These are phyloP conservation scores for Lonchura striata DNA, from an alignment of 2,113 vertebrate genomes.

Conservation along the genomic window DNA sequence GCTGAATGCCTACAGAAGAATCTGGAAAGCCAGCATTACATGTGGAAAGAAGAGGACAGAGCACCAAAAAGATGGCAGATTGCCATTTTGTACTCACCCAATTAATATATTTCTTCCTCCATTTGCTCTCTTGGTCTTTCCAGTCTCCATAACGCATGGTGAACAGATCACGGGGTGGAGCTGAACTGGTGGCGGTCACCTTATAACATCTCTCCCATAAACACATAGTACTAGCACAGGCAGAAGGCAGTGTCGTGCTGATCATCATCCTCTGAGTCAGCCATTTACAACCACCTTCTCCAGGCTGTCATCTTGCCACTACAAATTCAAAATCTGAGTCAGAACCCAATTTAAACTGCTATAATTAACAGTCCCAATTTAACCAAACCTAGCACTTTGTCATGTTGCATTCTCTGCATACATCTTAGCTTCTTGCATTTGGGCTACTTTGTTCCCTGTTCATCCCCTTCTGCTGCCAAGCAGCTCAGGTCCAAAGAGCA, in stretches of 20 bases:
- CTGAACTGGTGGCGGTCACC: constrained; percentile 45
- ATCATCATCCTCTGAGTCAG: constrained; percentile 61
- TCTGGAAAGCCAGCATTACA: constrained; percentile 27
- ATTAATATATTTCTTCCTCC: constrained; percentile 19
- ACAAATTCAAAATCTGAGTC: constrained; percentile 62
- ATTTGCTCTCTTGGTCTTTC: constrained; percentile 37
- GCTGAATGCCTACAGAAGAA: constrained; percentile 35
- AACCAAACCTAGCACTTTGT: constrained; percentile 63
- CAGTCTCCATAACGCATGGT: constrained; percentile 37
- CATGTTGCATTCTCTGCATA: constrained; percentile 33
- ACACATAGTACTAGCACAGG: constrained; percentile 57
- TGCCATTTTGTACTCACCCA: constrained; percentile 53
- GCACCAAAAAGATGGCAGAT: background rate
- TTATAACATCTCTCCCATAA: constrained; percentile 38
- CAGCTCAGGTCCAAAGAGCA: background rate
- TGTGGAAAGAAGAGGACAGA: constrained; percentile 10
- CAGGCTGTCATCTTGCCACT: constrained; percentile 62
- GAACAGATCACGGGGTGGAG: constrained; percentile 55
- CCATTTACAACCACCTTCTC: constrained; percentile 68
- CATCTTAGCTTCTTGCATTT: constrained; percentile 29
- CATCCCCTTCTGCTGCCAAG: background rate
- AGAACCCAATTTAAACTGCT: constrained; percentile 66
- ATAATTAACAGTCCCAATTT: constrained; percentile 67
- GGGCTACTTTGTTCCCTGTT: constrained; percentile 19
- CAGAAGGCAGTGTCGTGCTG: constrained; percentile 45